Conservation (phyloP, 2,113 vertebrate genomes). For the Trochalopteron elliotii region DNA sequence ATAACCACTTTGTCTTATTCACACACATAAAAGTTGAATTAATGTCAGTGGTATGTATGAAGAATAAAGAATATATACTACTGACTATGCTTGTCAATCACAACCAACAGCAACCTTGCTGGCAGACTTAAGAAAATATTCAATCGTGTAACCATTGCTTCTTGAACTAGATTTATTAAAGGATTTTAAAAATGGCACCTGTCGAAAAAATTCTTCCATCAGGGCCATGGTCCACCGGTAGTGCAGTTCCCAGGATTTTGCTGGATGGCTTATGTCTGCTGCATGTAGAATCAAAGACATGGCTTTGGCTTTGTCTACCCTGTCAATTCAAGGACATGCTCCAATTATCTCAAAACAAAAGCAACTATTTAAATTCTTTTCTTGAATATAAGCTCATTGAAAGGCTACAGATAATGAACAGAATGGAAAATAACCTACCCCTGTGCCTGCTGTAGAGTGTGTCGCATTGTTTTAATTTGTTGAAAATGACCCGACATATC, state of each 20-base stretch:
- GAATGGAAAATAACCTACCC: slow-evolving; percentile 77
- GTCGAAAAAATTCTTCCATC: slow-evolving; percentile 95
- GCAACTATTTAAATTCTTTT: slow-evolving; percentile 18
- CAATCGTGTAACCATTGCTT: not conserved
- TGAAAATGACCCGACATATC: slow-evolving; percentile 98
- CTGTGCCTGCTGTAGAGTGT: slow-evolving; percentile 88
- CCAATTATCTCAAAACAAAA: slow-evolving; percentile 57
- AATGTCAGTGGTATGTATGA: slow-evolving; percentile 6
- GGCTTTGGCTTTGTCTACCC: slow-evolving; percentile 93
- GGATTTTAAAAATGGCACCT: slow-evolving; percentile 77
- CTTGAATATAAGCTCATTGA: not conserved
- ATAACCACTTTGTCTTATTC: slow-evolving; percentile 22
- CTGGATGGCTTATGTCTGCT: slow-evolving; percentile 95
- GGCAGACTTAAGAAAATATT: not conserved
- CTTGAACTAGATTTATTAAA: not conserved
- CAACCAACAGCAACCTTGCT: not conserved
- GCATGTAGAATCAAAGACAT: slow-evolving; percentile 94
- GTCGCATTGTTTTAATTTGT: slow-evolving; percentile 93
- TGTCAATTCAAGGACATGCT: slow-evolving; percentile 74
- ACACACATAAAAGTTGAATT: not conserved
- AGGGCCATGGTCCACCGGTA: slow-evolving; percentile 91
- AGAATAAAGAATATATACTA: not conserved
- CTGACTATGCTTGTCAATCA: slow-evolving; percentile 4
- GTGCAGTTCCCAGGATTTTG: slow-evolving; percentile 91
- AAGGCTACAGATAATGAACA: not conserved